Base-by-base conservation (phyloP, 2,888 invertebrate genomes). In the Phlogophora meticulosa region DNA sequence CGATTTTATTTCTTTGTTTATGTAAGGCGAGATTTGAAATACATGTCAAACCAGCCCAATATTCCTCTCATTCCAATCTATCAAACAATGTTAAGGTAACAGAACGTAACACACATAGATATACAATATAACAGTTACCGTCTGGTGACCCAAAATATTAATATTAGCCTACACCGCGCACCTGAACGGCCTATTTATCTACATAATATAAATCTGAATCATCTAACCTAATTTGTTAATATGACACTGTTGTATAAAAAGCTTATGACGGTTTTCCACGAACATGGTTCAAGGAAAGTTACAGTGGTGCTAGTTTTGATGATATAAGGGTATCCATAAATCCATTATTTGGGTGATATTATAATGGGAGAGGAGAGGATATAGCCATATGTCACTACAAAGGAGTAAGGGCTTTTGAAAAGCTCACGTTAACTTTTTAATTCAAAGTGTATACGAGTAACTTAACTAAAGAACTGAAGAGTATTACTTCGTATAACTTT, bases 211-310 rank as follows among this genome's bases (percentile, higher is more conserved):
- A n/a, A 40, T 38, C 1, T 15, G 61, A 53, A 53, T 34, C 15
- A 72, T 77, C 45, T 58, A 40, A 76, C 60, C 72, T 24, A 60
- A 34, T 49, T 77, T 71, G n/a, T 48, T 24, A 42, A 57, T 55
- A 43, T 10, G 32, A 38, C 22, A 32, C 5, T n/a, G 28, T 1
- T 38, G 28, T 28, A 42, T 49, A 36, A 28, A 36, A 36, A 22
- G 2, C 11, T 11, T 20, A 70, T n/a, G n/a, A 57, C 51, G 34
- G 49, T 17, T 34, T 66, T 24, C 40, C 17, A 13, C 10, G 17
- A 42, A 42, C 24, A 22, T n/a, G 7, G 28, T 17, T 32, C 20
- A 9, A 36, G n/a, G 40, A 20, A 66, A n/a, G n/a, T n/a, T n/a
- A 28, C 20, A 4, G 24, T 20, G 9, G 15, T n/a, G 40, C 22